phyloP scores from a whole-genome alignment of 2,113 vertebrate species.

The Entosphenus tridentatus region DNA sequence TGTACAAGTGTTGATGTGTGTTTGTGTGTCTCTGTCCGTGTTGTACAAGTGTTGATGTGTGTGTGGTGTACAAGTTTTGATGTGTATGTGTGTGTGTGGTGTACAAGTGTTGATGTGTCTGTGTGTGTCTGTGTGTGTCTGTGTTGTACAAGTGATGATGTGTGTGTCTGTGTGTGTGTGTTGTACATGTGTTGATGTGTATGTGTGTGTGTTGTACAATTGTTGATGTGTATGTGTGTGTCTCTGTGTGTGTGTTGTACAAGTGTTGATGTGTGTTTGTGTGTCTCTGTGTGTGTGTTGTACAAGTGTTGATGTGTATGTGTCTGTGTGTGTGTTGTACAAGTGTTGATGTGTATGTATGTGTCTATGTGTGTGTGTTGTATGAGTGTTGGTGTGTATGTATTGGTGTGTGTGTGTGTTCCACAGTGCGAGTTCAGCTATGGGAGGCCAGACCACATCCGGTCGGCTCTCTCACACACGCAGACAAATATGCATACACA shows the following conservation, averaged over 20 bases:
- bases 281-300: not conserved
- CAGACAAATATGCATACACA: not conserved
- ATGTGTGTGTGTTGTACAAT: too few species aligned
- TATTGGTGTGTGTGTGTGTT: not conserved
- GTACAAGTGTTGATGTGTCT: too few species aligned
- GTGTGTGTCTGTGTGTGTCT: too few species aligned
- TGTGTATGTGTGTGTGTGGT: too few species aligned
- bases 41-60: too few species aligned
- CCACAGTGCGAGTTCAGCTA: not conserved
- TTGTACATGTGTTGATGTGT: too few species aligned
- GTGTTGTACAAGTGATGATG: not conserved
- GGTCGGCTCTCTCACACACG: not conserved
- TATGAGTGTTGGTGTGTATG: not conserved
- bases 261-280: not conserved
- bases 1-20: too few species aligned
- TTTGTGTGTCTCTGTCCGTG: too few species aligned
- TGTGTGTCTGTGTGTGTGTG: not conserved
- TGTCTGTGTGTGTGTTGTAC: not conserved
- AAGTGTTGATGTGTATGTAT: not conserved
- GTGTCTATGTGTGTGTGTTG: not conserved
- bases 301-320: not conserved
- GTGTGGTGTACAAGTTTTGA: too few species aligned
- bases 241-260: not conserved
- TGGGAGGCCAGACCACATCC: not conserved
- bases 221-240: not conserved